Percentiles rank a stretch among this genome's conserved stretches.
phyloP scores from a whole-genome alignment of 2,113 vertebrate genomes.

The Thunnus maccoyii region DNA sequence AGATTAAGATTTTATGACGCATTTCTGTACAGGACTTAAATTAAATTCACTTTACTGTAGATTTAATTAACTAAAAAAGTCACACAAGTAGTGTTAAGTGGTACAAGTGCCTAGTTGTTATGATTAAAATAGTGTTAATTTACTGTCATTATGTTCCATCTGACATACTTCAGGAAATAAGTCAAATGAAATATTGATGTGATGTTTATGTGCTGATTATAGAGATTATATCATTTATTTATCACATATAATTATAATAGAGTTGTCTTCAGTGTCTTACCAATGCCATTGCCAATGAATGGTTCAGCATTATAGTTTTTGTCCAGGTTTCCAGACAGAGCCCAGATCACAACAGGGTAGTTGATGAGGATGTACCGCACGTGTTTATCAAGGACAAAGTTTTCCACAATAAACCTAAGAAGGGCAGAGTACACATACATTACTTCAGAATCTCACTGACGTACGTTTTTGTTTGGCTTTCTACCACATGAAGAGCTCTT shows the following conservation, averaged over 20 bases:
- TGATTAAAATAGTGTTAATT: not conserved
- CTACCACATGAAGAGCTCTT: slow-evolving; percentile 15
- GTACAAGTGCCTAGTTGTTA: no score
- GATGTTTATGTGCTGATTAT: not conserved
- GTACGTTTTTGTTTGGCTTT: not conserved
- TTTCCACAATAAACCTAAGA: slow-evolving; percentile 75
- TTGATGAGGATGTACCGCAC: slow-evolving; percentile 65
- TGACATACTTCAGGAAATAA: not conserved
- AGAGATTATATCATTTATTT: not conserved
- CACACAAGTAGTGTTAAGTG: no score
- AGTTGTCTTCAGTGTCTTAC: slow-evolving; percentile 42
- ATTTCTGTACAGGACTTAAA: not conserved
- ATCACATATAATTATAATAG: not conserved
- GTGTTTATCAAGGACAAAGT: slow-evolving; percentile 70
- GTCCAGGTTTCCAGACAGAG: slow-evolving; percentile 69
- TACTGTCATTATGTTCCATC: not conserved
- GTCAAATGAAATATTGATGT: not conserved
- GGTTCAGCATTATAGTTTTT: slow-evolving; percentile 68
- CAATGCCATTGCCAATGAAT: slow-evolving; percentile 60
- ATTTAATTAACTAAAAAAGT: not conserved
- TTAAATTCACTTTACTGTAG: not conserved
- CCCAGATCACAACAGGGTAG: slow-evolving; percentile 77
- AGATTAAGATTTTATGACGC: not conserved
- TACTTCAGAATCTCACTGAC: not conserved
- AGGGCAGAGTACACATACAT: not conserved